These are phyloP conservation scores for Chironex yamaguchii DNA, from an alignment of 30 jellyfish, hydroid and myxozoan species.

Conservation along the genomic window DNA sequence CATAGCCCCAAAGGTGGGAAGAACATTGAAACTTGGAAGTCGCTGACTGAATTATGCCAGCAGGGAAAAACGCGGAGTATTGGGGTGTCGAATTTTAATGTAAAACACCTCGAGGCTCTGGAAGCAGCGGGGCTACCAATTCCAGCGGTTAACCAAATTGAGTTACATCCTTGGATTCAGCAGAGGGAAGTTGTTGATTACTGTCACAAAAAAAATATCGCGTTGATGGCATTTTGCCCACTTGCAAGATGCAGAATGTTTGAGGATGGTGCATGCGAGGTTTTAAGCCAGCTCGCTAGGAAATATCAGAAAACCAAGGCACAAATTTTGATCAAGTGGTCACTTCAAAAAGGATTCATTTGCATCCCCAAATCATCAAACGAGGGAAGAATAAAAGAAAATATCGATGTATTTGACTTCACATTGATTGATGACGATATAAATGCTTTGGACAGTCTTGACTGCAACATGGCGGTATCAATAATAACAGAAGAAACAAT, in stretches of 20 bases:
- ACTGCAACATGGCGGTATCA: constrained; percentile 74
- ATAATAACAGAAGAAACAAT: constrained; percentile 73
- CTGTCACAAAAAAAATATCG: constrained; percentile 64
- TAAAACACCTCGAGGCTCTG: constrained; percentile 80
- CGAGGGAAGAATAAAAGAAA: constrained; percentile 77
- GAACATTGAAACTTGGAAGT: constrained; percentile 85
- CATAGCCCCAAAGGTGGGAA: constrained; percentile 87
- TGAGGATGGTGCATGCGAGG: constrained; percentile 63
- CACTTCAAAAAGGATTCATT: constrained; percentile 75
- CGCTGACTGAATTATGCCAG: constrained; percentile 72
- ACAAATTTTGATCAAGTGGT: constrained; percentile 86
- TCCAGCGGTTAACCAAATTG: constrained; percentile 95
- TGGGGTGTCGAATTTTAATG: constrained; percentile 95
- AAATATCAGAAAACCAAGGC: constrained; percentile 77
- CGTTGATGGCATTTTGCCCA: constrained; percentile 95
- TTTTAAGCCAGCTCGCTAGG: constrained; percentile 52
- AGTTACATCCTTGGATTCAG: constrained; percentile 92
- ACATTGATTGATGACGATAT: constrained; percentile 71
- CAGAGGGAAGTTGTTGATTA: constrained; percentile 73
- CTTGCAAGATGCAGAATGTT: constrained; percentile 83
- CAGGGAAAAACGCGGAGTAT: constrained; percentile 87
- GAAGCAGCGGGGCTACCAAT: constrained; percentile 52
- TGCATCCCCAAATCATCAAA: constrained; percentile 90
- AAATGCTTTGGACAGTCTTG: constrained; percentile 61
- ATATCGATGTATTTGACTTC: constrained; percentile 72